Base-by-base conservation (phyloP, 2,888 invertebrate genomes). In the Ecliptopera silaceata region DNA sequence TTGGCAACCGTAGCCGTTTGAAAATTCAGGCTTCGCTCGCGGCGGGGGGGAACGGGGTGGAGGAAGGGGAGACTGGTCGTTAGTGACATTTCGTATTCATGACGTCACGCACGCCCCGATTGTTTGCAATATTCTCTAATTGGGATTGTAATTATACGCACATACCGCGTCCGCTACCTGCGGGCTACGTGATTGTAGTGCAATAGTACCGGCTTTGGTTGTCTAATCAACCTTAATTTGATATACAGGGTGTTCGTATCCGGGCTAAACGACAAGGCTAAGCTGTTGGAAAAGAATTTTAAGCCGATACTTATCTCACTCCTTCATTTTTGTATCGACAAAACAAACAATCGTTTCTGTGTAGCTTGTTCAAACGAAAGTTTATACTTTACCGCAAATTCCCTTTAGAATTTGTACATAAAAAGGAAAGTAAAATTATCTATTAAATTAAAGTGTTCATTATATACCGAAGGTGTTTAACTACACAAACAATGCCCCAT, bases 51-150 rank as follows among this genome's bases (percentile, higher is more conserved):
- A 15, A 36, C 0, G 6, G 53, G 51, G 43, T 54, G 62, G 61
- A 64, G 12, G 22, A 62, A 64, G 66, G 63, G 68, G 71, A 62
- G 77, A 79, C 70, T 72, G 82, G 84, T 91, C 90, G 91, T 90
- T 90, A 90, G 90, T 83, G 88, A 86, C 85, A 90, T 90, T 90
- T 87, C 84, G 90, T 89, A 91, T 91, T 90, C 91, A 90, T 89
- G 88, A 86, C 89, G 88, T 84, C 84, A 84, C 82, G 82, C 86
- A 65, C 81, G 75, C 84, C 86, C 85, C 90, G 88, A 89, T 91
- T 90, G 90, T 91, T 91, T 91, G 91, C 89, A 87, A 89, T 90
- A 89, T 90, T 88, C 84, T 88, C 88, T 90, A 91, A 91, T 90
- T 91, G 90, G 82, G 82, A 90, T 88, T 88, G 89, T 88, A 88